Conservation (phyloP, 2,797 vertebrate genomes). For the Enteromius unitaeniatus region DNA sequence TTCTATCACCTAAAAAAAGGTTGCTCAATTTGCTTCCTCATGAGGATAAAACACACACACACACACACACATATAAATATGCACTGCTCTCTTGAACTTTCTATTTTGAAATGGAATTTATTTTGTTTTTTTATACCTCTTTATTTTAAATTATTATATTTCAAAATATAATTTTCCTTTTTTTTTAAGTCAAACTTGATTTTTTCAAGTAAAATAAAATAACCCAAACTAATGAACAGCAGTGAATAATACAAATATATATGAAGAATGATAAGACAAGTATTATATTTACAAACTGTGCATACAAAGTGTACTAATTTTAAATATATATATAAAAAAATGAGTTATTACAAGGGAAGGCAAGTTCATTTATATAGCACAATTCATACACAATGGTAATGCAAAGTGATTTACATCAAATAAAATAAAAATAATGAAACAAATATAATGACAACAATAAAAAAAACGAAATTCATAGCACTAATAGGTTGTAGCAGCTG, state of each 20-base stretch:
- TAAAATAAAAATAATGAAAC: too few relatives aligned
- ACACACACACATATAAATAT: too few relatives aligned
- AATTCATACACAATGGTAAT: too few relatives aligned
- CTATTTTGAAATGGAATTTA: too few relatives aligned
- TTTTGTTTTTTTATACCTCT: background rate
- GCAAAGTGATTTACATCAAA: too few relatives aligned
- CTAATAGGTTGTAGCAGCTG: background rate
- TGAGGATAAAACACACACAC: too few relatives aligned
- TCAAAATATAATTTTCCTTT: too few relatives aligned
- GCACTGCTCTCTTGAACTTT: background rate
- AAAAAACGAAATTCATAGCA: background rate
- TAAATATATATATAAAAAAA: background rate
- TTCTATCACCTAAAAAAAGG: background rate
- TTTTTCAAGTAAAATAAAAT: background rate
- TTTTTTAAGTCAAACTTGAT: too few relatives aligned
- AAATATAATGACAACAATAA: too few relatives aligned
- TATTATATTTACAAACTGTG: background rate
- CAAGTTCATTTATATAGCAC: too few relatives aligned
- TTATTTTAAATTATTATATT: background rate
- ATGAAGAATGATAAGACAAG: background rate
- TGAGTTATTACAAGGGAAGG: background rate
- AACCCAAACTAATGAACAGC: background rate
- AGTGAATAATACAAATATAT: background rate
- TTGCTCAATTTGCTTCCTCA: background rate
- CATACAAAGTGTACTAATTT: background rate